Base-by-base conservation (phyloP, 2,113 vertebrate species). In the Hypomesus transpacificus region DNA sequence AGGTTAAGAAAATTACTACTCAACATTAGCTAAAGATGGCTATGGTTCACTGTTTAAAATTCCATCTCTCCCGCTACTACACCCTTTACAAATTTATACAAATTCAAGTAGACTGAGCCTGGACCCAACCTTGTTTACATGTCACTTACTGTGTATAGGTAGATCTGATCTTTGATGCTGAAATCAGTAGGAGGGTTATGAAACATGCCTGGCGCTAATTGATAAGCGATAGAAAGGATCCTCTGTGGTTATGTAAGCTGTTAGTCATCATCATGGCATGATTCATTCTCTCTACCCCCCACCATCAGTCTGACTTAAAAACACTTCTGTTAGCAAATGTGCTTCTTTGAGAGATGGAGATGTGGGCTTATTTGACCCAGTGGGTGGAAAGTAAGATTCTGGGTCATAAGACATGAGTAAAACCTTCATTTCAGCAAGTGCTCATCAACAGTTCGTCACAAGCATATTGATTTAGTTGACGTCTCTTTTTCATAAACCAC, bases 201-300 rank as follows among this genome's bases (percentile, higher is more conserved):
- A 81, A 89, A 82, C 56, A 4, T 59, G 66, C 80, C 71, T 59
- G 71, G 75, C 52, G 50, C 77, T 73, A 76, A 74, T 79, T 84
- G 81, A 88, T 66, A 68, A 80, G 76, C 62, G 68, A 80, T 65
- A 68, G 79, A 78, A 81, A 86, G 67, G 79, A 87, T 87, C 88
- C 86, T 86, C 83, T 75, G 85, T 81, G 71, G 70, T 91, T 91
- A 90, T 88, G 84, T 85, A 89, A 91, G 80, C 73, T 1, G 64
- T 90, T 90, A 91, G 85, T 91, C 89, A 91, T 83, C 79, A 46
- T 46, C 39, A 14, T 51, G 46, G 69, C 59, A 69, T 89, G 84
- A 89, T 83, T 89, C 85, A 85, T 78, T 26, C 3, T 26, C 24
- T 26, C 24, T 26, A 26, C 24, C 24, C 24, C 39, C 39, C 39